phyloP scores from a whole-genome alignment of 2,797 vertebrate genomes.

The Karalla daura region DNA sequence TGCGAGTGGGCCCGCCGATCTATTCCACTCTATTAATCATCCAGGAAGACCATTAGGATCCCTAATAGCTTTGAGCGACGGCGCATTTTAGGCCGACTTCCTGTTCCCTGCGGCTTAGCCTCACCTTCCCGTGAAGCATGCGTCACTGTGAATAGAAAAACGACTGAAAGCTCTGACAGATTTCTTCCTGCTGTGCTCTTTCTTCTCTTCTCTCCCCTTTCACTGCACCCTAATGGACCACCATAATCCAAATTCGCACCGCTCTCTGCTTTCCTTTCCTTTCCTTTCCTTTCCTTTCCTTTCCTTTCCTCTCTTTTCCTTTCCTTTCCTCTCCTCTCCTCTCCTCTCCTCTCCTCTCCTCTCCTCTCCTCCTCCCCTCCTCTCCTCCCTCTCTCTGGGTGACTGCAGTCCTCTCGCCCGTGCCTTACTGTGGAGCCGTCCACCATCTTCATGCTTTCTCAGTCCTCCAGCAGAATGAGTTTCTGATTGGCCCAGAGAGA shows the following conservation, averaged over 20 bases:
- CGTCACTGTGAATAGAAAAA: slow-evolving; percentile 53
- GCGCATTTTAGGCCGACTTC: slow-evolving; percentile 55
- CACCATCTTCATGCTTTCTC: slow-evolving; percentile 99
- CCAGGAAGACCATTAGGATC: slow-evolving; percentile 35
- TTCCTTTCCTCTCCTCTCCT: not conserved
- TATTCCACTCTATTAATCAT: slow-evolving; percentile 41
- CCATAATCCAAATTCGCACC: slow-evolving; percentile 62
- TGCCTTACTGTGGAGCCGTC: slow-evolving; percentile 99
- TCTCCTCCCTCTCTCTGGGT: slow-evolving; percentile 40
- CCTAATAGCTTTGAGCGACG: slow-evolving; percentile 45
- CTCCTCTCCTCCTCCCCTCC: slow-evolving; percentile 6
- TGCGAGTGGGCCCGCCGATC: slow-evolving; percentile 14
- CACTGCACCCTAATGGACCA: slow-evolving; percentile 65
- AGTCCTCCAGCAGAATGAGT: slow-evolving; percentile 99
- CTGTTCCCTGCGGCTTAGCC: slow-evolving; percentile 56
- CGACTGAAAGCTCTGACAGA: slow-evolving; percentile 74
- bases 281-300: slow-evolving; percentile 19
- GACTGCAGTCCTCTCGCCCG: slow-evolving; percentile 93
- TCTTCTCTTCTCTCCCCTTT: slow-evolving; percentile 67
- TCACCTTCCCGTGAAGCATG: slow-evolving; percentile 57
- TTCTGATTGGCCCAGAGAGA: slow-evolving; percentile 88
- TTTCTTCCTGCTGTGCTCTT: slow-evolving; percentile 81
- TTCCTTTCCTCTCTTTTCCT: slow-evolving; percentile 10
- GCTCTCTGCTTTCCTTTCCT: no score
- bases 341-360: slow-evolving; percentile 8